These are phyloP conservation scores for Trypoxylus dichotomus DNA, from an alignment of 1,140 invertebrate genomes.

Conservation along the genomic window DNA sequence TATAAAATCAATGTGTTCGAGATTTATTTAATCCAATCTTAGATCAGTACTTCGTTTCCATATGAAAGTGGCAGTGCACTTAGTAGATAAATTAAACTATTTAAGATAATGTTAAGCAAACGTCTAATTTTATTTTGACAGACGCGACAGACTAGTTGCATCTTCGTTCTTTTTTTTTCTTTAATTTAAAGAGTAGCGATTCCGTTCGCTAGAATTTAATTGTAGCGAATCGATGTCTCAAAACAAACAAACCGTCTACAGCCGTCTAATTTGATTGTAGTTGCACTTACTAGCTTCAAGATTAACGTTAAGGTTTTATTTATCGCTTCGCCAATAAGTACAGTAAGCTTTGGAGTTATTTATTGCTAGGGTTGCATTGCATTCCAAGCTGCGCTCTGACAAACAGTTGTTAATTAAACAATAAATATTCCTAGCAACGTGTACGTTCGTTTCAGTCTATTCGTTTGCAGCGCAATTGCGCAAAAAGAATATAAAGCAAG, in stretches of 20 bases:
- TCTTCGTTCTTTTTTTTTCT: too few relatives aligned
- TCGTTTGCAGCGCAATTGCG: not conserved
- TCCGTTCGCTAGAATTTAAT: not conserved
- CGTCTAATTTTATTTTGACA: too few relatives aligned
- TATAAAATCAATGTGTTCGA: too few relatives aligned
- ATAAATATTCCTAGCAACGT: not conserved
- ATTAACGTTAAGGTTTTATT: not conserved
- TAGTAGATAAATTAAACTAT: too few relatives aligned
- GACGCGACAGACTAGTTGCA: too few relatives aligned
- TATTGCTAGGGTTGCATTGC: not conserved
- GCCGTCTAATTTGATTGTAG: not conserved
- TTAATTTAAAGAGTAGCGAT: too few relatives aligned
- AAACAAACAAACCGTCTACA: too few relatives aligned
- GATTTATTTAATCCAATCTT: too few relatives aligned
- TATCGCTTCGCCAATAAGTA: not conserved
- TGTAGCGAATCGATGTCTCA: not conserved
- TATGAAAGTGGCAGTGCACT: too few relatives aligned
- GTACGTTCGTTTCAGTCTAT: not conserved
- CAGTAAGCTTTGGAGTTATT: not conserved
- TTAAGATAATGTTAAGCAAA: too few relatives aligned
- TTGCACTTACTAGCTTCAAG: not conserved
- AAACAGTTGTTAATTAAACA: conserved; percentile 7
- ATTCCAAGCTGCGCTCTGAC: not conserved
- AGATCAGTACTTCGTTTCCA: too few relatives aligned
- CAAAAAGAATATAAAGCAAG: not conserved